These are phyloP conservation scores for Phaetusa simplex DNA, from an alignment of 2,113 vertebrate species.

Conservation along the genomic window DNA sequence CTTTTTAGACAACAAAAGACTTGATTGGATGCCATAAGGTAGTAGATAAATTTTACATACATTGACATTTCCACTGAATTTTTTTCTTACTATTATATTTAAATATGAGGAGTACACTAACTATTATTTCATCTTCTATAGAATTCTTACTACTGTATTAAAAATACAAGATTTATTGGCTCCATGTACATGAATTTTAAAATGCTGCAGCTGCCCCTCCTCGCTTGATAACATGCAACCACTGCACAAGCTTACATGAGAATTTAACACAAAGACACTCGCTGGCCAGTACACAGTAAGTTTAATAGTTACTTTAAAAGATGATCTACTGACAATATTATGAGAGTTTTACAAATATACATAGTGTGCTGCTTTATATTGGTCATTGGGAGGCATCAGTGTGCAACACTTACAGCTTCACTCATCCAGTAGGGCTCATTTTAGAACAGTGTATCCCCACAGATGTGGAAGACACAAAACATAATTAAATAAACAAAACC, in stretches of 20 bases:
- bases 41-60: background rate
- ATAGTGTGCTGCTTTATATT: conserved; percentile 36
- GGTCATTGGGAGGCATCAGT: conserved; percentile 67
- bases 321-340: background rate
- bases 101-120: background rate
- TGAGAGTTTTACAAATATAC: background rate
- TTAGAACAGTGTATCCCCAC: background rate
- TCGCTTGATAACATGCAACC: background rate
- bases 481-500: background rate
- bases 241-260: background rate
- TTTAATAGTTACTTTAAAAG: background rate
- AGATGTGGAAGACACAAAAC: background rate
- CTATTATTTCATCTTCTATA: background rate
- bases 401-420: conserved; percentile 37
- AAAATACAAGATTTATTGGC: background rate
- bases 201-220: background rate
- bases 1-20: background rate
- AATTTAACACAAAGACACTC: background rate
- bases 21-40: background rate
- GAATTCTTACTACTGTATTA: background rate
- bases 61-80: background rate
- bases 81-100: background rate
- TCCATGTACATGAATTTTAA: background rate
- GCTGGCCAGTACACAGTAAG: background rate
- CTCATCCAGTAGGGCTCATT: background rate